Conservation (phyloP, 2,797 vertebrate genomes). For the Okamejei kenojei region DNA sequence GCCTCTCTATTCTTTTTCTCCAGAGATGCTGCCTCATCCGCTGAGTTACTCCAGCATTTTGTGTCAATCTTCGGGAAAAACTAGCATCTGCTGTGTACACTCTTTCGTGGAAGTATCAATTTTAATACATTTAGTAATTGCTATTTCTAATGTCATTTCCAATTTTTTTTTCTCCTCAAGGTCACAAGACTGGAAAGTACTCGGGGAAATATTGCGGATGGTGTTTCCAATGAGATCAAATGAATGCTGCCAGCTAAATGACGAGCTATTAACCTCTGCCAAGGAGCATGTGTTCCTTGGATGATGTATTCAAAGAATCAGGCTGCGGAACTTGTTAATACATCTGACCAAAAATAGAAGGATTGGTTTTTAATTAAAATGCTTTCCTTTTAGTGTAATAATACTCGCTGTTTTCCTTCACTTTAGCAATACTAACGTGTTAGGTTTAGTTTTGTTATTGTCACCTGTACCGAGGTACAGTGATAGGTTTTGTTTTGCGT, state of each 20-base stretch:
- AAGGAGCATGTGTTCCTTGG: background rate
- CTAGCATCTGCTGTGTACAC: no score
- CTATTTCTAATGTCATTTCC: background rate
- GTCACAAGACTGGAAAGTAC: conserved; percentile 12
- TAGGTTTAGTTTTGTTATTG: no score
- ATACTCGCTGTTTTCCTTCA: background rate
- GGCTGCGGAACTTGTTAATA: background rate
- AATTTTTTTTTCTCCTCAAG: background rate
- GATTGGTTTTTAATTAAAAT: background rate
- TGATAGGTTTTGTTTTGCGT: no score
- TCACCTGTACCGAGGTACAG: no score
- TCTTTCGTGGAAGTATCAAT: background rate
- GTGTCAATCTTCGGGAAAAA: no score
- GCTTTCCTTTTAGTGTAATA: background rate
- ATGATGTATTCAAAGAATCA: background rate
- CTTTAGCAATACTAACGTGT: background rate
- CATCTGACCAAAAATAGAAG: background rate
- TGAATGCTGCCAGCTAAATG: background rate
- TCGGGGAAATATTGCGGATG: no score
- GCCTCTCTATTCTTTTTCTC: no score
- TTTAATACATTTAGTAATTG: background rate
- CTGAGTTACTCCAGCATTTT: no score
- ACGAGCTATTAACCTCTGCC: no score
- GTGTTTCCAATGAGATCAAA: background rate
- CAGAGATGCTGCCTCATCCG: no score